Base-by-base conservation (phyloP, 92 coral and sea anemone genomes). In the Palythoa grandis region DNA sequence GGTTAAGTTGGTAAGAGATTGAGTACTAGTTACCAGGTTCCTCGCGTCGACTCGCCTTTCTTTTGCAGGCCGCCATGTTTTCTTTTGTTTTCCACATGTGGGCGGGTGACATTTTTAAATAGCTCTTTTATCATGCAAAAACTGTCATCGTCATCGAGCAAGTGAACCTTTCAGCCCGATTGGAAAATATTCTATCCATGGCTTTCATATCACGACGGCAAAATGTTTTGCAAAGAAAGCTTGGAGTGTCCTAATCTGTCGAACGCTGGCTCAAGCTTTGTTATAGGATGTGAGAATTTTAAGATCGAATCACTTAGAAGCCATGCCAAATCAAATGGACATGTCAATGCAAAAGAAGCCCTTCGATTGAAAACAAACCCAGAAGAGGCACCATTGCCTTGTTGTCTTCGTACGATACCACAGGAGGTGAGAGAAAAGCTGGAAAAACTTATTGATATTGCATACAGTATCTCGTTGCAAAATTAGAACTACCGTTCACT, bases 321-420 rank as follows among this genome's bases (percentile, higher is more conserved):
- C 76, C 88, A 86, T 68, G 83, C 88, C 40, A 74, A 74, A 66
- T 86, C 88, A 52, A 65, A 65, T 16, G 88, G 84, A 47, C 88
- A 86, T 70, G 57, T 78, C 11, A 68, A 40, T n/a, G 78, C 85
- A 57, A 78, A 56, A 79, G 82, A 87, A 79, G 57, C 77, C 58
- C 6, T 78, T 60, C 65, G 56, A 35, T 54, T 78, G 74, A 77
- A 76, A 79, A 82, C 86, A 70, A 87, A 79, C 67, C 86, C 82
- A 79, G 43, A 24, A 79, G 86, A 80, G n/a, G 74, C 80, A 57
- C 84, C 79, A 19, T 73, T 72, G 56, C 82, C 90, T 19, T 22
- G 82, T 14, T 50, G 57, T 47, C 65, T 80, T 57, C 69, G 66
- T 47, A 74, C 43, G 74, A 23, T 87, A 60, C 56, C 68, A n/a